phyloP scores from a whole-genome alignment of 1,140 invertebrate species.

The Musca vetustissima region DNA sequence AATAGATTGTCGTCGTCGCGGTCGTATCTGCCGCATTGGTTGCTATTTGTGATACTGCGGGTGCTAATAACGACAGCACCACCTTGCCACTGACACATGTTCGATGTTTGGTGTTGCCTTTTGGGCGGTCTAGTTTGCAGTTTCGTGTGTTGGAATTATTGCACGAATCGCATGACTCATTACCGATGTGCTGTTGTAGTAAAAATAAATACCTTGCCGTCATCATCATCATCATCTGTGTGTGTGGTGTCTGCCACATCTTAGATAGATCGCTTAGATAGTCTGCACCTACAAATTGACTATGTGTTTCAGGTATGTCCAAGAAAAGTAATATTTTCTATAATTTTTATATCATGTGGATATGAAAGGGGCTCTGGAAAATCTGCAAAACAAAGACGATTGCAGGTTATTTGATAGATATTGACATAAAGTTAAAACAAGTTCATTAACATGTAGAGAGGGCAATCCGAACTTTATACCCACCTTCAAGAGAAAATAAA shows the following conservation, averaged over 20 bases:
- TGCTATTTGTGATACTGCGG: not conserved
- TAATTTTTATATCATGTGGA: too few species aligned
- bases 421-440: too few species aligned
- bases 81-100: not conserved
- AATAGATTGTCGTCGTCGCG: conserved; percentile 3
- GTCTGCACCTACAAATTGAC: conserved; percentile 16
- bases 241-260: not conserved
- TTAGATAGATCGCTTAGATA: not conserved
- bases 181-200: not conserved
- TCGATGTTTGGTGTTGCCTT: not conserved
- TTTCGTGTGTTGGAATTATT: not conserved
- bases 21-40: not conserved
- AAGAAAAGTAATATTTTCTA: too few species aligned
- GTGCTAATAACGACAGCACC: not conserved
- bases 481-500: too few species aligned
- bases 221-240: not conserved
- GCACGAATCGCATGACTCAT: conserved; percentile 3
- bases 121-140: not conserved
- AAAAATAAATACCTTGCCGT: not conserved
- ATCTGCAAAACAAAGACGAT: too few species aligned
- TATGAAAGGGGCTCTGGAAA: too few species aligned
- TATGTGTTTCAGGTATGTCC: not conserved
- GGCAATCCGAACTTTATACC: too few species aligned
- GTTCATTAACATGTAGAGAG: too few species aligned
- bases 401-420: too few species aligned